phyloP scores from a whole-genome alignment of 2,113 vertebrate species.

The Natator depressus region DNA sequence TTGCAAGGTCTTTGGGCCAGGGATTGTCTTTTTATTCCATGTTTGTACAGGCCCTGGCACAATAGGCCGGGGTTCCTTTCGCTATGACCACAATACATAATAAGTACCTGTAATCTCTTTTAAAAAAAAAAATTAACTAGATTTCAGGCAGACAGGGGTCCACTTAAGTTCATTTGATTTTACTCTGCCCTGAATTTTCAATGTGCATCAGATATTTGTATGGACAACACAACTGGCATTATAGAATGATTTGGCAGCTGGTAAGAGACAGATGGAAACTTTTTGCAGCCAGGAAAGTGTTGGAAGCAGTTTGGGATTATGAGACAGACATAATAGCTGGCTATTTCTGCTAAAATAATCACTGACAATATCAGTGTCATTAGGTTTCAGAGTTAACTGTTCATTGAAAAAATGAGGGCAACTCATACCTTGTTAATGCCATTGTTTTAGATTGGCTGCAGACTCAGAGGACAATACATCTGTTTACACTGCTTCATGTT shows the following conservation, averaged over 20 bases:
- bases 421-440: background rate
- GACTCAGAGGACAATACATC: background rate
- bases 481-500: background rate
- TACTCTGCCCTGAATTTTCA: background rate
- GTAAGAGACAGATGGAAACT: background rate
- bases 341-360: background rate
- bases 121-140: background rate
- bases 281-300: background rate
- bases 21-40: background rate
- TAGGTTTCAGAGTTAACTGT: background rate
- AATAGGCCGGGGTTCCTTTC: background rate
- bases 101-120: background rate
- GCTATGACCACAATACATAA: background rate
- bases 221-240: background rate
- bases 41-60: background rate
- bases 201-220: background rate
- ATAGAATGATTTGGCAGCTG: background rate
- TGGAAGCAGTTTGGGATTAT: background rate
- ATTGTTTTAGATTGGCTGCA: background rate
- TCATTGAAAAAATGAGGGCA: background rate
- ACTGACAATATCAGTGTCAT: background rate
- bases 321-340: background rate
- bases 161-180: background rate
- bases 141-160: background rate
- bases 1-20: background rate